phyloP scores from a whole-genome alignment of 2,113 vertebrate genomes.

The Rhineura floridana region DNA sequence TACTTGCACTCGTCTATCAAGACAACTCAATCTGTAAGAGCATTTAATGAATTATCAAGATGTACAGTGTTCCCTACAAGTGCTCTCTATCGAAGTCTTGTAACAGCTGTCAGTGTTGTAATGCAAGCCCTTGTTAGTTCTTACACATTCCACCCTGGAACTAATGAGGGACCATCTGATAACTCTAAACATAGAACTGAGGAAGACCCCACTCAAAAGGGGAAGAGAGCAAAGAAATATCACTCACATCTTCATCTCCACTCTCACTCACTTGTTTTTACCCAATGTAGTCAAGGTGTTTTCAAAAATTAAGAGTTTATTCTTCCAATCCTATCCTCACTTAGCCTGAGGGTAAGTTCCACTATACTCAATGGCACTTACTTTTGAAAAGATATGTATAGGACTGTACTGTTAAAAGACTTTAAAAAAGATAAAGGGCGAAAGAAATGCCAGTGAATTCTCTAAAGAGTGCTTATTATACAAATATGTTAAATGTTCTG shows the following conservation, averaged over 20 bases:
- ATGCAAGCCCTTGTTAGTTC: conserved; percentile 89
- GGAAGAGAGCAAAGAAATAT: not conserved
- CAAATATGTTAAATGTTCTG: conserved; percentile 2
- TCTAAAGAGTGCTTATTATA: conserved; percentile 35
- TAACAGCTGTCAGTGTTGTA: conserved; percentile 89
- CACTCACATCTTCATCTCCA: not conserved
- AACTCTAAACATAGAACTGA: conserved; percentile 76
- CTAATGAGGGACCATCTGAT: conserved; percentile 89
- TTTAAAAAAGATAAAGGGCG: conserved; percentile 43
- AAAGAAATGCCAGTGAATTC: conserved; percentile 51
- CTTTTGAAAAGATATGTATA: not conserved
- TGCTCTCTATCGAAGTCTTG: conserved; percentile 68
- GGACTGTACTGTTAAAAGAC: not conserved
- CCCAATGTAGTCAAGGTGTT: not conserved
- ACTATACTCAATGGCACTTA: not conserved
- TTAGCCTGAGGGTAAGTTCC: not conserved
- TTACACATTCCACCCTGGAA: conserved; percentile 84
- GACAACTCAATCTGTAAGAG: conserved; percentile 63
- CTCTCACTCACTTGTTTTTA: not conserved
- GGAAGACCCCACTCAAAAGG: conserved; percentile 23
- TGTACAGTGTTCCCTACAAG: conserved; percentile 58
- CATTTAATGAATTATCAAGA: conserved; percentile 63
- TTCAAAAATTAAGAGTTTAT: not conserved
- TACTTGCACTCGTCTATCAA: conserved; percentile 55
- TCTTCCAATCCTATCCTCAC: not conserved